A percentile compares a stretch with the other conserved stretches of the same genome.
Conservation (phyloP, 2,888 invertebrate species). For the Congeria kusceri region DNA sequence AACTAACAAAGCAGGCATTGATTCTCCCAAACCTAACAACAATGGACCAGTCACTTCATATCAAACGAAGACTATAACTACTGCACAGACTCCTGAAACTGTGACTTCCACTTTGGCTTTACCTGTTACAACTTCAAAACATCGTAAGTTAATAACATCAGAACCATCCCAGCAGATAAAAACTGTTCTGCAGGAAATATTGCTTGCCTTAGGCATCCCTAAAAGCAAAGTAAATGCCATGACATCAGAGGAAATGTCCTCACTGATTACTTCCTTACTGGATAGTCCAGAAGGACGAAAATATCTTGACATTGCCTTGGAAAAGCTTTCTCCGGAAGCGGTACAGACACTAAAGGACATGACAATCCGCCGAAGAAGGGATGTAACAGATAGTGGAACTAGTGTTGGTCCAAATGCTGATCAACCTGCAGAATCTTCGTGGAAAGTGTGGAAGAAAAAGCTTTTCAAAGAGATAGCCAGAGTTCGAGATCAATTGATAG, state of each 20-base stretch:
- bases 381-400: background rate
- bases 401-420: no score
- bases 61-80: background rate
- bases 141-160: no score
- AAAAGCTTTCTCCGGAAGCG: constrained; percentile 29
- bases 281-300: constrained; percentile 12
- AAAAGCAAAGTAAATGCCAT: constrained; percentile 20
- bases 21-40: background rate
- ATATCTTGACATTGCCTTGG: constrained; percentile 37
- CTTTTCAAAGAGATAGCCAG: constrained; percentile 15
- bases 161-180: background rate
- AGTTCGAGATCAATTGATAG: constrained; percentile 63
- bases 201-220: constrained; percentile 28
- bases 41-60: background rate
- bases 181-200: constrained; percentile 26
- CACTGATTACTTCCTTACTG: constrained; percentile 22
- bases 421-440: background rate
- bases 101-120: background rate
- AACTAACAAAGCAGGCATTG: background rate
- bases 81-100: background rate
- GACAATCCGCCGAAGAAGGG: constrained; percentile 28
- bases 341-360: background rate
- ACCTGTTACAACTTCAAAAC: no score
- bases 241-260: constrained; percentile 15
- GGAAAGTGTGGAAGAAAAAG: background rate